phyloP scores from a whole-genome alignment of 1,140 invertebrate species.

The Acromyrmex charruanus region DNA sequence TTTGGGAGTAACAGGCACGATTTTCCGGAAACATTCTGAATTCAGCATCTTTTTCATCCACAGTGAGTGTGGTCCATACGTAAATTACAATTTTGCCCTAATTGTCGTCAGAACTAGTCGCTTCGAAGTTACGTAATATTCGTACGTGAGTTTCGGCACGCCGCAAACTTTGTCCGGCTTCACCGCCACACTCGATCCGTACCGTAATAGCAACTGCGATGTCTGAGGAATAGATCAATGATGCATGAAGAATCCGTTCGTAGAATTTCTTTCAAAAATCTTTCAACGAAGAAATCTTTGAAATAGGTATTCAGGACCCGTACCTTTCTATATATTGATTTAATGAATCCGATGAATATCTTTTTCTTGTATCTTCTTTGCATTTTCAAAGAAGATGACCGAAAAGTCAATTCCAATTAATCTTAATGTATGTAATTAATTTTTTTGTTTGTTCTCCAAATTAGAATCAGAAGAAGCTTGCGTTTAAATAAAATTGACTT shows the following conservation, averaged over 20 bases:
- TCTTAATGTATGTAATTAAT: neutral
- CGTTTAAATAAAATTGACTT: neutral
- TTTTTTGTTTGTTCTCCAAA: neutral
- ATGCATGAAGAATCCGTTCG: neutral
- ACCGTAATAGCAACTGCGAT: constrained; percentile 7
- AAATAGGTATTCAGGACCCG: neutral
- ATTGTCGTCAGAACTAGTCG: constrained; percentile 56
- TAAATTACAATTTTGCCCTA: constrained; percentile 62
- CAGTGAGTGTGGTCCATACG: constrained; percentile 31
- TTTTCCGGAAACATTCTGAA: neutral
- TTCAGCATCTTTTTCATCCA: constrained; percentile 4
- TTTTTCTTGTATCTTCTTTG: neutral
- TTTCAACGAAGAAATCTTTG: neutral
- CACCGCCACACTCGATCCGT: constrained; percentile 14
- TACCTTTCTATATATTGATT: neutral
- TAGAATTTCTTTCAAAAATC: neutral
- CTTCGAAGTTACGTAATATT: constrained; percentile 60
- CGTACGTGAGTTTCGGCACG: constrained; percentile 55
- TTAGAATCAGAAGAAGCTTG: neutral
- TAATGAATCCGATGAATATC: neutral
- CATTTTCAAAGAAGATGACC: neutral
- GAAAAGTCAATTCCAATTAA: neutral
- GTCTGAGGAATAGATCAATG: constrained; percentile 23
- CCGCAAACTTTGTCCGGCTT: constrained; percentile 48
- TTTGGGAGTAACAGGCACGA: neutral